Base-by-base conservation (phyloP, 2,888 invertebrate species). In the Drosophila silvestris region DNA sequence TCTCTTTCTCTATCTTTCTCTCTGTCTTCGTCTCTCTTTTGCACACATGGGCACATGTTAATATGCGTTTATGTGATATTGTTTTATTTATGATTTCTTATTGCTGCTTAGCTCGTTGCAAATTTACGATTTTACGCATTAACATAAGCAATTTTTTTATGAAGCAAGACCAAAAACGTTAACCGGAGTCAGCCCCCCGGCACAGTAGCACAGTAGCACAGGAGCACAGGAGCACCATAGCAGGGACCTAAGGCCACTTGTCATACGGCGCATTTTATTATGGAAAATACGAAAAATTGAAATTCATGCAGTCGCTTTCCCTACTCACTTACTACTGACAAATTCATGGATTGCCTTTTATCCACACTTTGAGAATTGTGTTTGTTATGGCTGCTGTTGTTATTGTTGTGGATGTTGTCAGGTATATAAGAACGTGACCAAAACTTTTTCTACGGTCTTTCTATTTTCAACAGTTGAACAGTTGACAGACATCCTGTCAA, bases 61-160 rank as follows among this genome's bases (percentile, higher is more conserved):
- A 70, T 77, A 71, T 83, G 86, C 78, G 77, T 79, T 87, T 82
- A 80, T 86, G 63, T 63, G 75, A 78, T 84, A 85, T 84, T 89
- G 87, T 86, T 87, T 85, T 89, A 86, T 86, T 86, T 89, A 86
- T 87, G 84, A 86, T 86, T 87, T 79, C 77, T 84, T 89, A 89
- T 81, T 73, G 77, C 69, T 50, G 82, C 81, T 79, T 73, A 73
- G 81, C 75, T 70, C 71, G 76, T 76, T 83, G 77, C 74, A 83
- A 76, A 87, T 85, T 77, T 74, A 75, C 85, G 80, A 81, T 82
- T 84, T 87, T 68, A 78, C 77, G 85, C 80, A 87, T 82, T 89
- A 78, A 69, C 87, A 89, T 87, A 87, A 84, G 77, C 74, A 75
- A 81, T 70, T 79, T 56, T 81, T 85, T 83, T 68, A 74, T 68